Conservation (phyloP, 2,797 vertebrate species). For the Cyclura pinguis region DNA sequence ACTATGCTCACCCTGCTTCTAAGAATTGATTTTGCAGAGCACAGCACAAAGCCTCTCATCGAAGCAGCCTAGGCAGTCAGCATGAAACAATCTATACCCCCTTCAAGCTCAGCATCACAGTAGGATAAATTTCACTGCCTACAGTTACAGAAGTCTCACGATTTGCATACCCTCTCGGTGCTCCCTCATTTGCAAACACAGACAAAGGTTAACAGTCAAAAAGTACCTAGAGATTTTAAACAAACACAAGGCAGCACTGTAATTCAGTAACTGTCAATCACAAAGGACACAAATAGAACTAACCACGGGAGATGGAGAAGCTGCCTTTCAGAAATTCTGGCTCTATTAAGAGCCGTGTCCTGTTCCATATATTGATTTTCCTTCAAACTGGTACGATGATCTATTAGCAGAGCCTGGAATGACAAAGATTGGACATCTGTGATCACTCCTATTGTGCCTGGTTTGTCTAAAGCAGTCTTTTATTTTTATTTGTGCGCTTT, state of each 20-base stretch:
- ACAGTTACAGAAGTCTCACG: not conserved
- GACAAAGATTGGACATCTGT: conserved; percentile 27
- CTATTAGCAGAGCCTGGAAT: conserved; percentile 47
- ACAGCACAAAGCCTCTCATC: no score
- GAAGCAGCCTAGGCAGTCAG: not conserved
- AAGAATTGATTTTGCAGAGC: not conserved
- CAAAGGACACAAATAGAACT: conserved; percentile 65
- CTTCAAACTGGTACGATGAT: conserved; percentile 51
- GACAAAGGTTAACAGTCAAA: conserved; percentile 61
- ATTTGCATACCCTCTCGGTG: not conserved
- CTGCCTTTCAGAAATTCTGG: conserved; percentile 42
- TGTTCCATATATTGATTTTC: conserved; percentile 51
- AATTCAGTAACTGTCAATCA: conserved; percentile 66
- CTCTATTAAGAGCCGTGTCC: not conserved
- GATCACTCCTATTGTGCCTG: not conserved
- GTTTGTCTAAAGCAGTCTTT: conserved; percentile 23
- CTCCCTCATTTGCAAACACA: conserved; percentile 37
- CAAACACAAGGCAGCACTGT: conserved; percentile 48
- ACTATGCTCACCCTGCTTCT: no score
- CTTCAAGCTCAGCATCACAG: not conserved
- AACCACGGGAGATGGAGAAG: conserved; percentile 49
- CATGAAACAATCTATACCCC: not conserved
- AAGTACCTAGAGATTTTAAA: conserved; percentile 40
- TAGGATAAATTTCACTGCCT: not conserved
- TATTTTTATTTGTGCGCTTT: not conserved